These are phyloP conservation scores for Muscicapa comitata DNA, from an alignment of 2,797 vertebrate species.

Conservation along the genomic window DNA sequence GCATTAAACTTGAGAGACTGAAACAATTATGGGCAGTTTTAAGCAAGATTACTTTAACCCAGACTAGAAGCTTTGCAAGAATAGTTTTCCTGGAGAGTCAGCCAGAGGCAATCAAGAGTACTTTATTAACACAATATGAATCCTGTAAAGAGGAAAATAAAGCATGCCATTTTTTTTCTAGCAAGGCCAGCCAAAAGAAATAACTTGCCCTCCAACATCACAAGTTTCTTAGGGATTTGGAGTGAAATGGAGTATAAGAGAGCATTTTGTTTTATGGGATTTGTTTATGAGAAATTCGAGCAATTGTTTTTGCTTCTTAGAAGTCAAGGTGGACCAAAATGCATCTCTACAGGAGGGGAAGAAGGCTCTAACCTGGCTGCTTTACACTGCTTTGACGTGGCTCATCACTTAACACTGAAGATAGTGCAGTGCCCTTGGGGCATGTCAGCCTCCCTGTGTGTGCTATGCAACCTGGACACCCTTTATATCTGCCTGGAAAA, in stretches of 20 bases:
- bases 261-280: background rate
- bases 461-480: background rate
- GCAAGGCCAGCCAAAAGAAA: slow-evolving; percentile 44
- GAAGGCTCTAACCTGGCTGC: background rate
- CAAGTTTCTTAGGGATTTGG: slow-evolving; percentile 4
- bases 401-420: background rate
- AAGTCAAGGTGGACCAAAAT: background rate
- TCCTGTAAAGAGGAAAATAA: slow-evolving; percentile 55
- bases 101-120: slow-evolving; percentile 43
- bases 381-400: background rate
- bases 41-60: slow-evolving; percentile 39
- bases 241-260: background rate
- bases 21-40: slow-evolving; percentile 41
- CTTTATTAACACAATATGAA: slow-evolving; percentile 65
- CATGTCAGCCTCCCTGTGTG: accelerated
- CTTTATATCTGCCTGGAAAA: background rate
- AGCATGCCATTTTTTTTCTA: background rate
- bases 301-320: background rate
- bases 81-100: slow-evolving; percentile 41
- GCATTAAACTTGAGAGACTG: slow-evolving; percentile 15
- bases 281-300: background rate
- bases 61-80: slow-evolving; percentile 12
- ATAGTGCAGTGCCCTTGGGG: background rate
- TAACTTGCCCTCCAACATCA: slow-evolving; percentile 38
- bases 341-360: background rate